Conservation (phyloP, 2,113 vertebrate species). For the Suricata suricatta region DNA sequence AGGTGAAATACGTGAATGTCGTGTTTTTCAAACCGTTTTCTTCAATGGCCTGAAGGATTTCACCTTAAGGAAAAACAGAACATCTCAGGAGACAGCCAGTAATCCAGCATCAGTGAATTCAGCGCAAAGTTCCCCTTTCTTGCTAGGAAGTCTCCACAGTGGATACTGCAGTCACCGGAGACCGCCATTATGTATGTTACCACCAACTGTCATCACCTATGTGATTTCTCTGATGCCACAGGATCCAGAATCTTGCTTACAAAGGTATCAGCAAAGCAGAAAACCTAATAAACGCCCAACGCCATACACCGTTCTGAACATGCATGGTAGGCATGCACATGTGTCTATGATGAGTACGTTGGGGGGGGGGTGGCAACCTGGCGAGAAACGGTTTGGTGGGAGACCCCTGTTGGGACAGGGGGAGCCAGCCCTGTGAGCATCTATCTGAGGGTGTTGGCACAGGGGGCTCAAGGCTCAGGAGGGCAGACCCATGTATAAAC, state of each 20-base stretch:
- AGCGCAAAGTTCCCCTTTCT: fast-evolving
- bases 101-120: fast-evolving
- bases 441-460: fast-evolving
- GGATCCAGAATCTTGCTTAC: not conserved
- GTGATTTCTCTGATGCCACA: fast-evolving
- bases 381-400: not conserved
- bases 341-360: not conserved
- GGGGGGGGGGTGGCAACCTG: not conserved
- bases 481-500: no score
- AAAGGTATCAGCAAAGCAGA: not conserved
- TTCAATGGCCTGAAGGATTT: constrained; percentile 84
- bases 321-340: fast-evolving
- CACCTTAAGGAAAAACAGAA: constrained; percentile 74
- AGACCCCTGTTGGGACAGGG: fast-evolving
- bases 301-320: fast-evolving
- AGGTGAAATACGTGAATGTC: constrained; percentile 90
- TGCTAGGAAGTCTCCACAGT: no score
- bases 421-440: not conserved
- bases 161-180: not conserved
- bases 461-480: not conserved
- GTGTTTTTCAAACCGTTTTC: constrained; percentile 82
- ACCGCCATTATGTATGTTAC: fast-evolving
- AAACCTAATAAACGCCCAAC: not conserved
- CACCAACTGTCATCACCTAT: fast-evolving
- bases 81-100: fast-evolving